Evolutionary conservation across 2,113 vertebrate species (phyloP), one percentile per base, ranked within the genome.

Genomic region (Dryoscopus gambensis): DNA sequence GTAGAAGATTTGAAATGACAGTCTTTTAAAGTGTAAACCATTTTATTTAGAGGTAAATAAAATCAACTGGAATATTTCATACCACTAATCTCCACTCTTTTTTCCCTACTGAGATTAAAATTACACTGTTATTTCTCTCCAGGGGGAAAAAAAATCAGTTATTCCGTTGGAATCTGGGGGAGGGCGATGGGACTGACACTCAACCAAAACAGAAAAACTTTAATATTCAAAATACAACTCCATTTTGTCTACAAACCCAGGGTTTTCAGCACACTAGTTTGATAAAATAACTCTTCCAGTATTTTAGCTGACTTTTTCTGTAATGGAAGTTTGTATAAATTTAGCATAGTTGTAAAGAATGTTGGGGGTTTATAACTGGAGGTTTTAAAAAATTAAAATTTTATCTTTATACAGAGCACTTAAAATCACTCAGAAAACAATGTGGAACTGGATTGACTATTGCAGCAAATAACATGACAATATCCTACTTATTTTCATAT

Each of bases 171-270:
- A 69, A 69, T 25, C 24, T 56, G 8, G 8, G 12, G 9, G 15
- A 35, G 6, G 7, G 18, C 17, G 2, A 44, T 0, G 0, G 22
- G 24, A 27, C 71, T 5, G 8, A 84, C 22, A 78, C 20, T 31
- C 35, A 80, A 81, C 3, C 55, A 68, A 86, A 65, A 14, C 7
- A 80, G 56, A 82, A 68, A 53, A 47, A 7, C 19, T 59, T 62
- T 21, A 39, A 40, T 80, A 80, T 33, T 57, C 21, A 46, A 68
- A 73, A 60, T 37, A 69, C 1, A 0, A 83, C 40, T 90, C 17
- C 4, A 17, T 75, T 91, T 86, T 80, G 11, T 59, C 37, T 64
- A 86, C 40, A 84, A 87, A 84, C 20, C 1, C 70, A 80, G 23
- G 16, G 11, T 8, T 87, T 18, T 31, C 49, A 79, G 20, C 44